Conservation (phyloP, 2,797 vertebrate species). For the Diceros bicornis region DNA sequence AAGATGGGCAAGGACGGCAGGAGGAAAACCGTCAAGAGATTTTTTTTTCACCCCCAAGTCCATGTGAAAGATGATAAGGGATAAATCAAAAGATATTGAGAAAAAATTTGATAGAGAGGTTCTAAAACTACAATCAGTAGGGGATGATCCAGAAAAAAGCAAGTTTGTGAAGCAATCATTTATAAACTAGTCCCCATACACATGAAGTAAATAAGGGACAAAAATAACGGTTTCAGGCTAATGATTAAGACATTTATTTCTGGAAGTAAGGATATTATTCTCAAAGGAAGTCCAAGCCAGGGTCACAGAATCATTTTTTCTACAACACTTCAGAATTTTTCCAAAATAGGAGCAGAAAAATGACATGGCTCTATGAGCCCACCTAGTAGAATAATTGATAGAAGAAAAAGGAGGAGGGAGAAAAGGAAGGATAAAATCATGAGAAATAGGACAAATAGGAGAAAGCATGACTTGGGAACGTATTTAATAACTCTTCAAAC, state of each 20-base stretch:
- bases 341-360: not conserved
- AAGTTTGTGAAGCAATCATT: not conserved
- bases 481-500: not conserved
- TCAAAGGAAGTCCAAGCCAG: not conserved
- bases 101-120: not conserved
- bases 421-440: not conserved
- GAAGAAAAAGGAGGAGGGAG: not conserved
- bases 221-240: not conserved
- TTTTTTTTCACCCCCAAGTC: not conserved
- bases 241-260: not conserved
- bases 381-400: not conserved
- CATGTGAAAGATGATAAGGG: not conserved
- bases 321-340: not conserved
- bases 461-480: not conserved
- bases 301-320: not conserved
- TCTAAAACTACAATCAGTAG: not conserved
- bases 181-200: not conserved
- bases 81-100: not conserved
- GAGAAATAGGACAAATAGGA: not conserved
- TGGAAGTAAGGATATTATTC: not conserved
- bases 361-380: not conserved
- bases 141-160: not conserved
- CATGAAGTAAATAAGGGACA: not conserved
- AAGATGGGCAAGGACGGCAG: not conserved
- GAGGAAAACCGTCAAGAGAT: not conserved